These are phyloP conservation scores for Odontamblyopus lacepedii DNA, from an alignment of 2,797 vertebrate species.

Conservation along the genomic window DNA sequence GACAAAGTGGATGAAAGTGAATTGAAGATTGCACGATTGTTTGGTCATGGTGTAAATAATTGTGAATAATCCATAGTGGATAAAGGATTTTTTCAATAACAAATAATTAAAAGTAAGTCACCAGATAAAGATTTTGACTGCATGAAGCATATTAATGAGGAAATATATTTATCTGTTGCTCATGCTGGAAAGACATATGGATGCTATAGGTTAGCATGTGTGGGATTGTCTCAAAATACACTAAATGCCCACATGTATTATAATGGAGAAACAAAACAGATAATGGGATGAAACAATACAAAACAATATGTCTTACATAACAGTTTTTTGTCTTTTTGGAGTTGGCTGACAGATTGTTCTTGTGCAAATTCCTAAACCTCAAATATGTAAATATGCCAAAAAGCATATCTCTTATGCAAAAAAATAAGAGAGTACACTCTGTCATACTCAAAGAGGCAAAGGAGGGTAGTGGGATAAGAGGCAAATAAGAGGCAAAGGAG, in stretches of 20 bases:
- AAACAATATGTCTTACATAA: background rate
- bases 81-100: background rate
- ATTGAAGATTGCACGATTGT: background rate
- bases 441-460: too few species aligned
- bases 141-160: background rate
- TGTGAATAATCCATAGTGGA: background rate
- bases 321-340: background rate
- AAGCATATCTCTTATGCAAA: background rate
- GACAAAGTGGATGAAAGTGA: background rate
- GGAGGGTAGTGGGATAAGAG: conserved; percentile 13
- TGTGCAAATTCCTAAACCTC: background rate
- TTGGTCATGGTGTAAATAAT: background rate
- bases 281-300: background rate
- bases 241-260: background rate
- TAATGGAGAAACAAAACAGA: background rate
- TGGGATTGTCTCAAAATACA: conserved; percentile 7
- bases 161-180: background rate
- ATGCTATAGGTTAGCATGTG: background rate
- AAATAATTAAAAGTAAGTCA: background rate
- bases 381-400: background rate
- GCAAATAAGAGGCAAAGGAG: background rate
- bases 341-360: background rate
- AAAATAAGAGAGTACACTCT: background rate
- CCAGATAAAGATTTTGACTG: background rate
- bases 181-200: background rate